Base-by-base conservation (phyloP, 1,140 invertebrate genomes). In the Elysia chlorotica region DNA sequence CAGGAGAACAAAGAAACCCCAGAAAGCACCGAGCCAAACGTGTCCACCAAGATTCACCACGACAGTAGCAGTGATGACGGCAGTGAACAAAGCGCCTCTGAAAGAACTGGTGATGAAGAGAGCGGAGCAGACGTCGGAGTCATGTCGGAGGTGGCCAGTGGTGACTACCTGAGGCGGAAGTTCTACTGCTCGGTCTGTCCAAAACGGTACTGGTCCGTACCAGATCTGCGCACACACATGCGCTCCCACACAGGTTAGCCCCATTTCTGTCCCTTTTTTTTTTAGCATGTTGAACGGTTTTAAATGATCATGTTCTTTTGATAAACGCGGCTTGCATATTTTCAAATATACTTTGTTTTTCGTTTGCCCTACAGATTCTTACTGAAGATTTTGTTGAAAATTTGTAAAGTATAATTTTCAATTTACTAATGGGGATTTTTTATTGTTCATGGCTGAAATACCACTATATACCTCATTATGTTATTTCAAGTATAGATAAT, bases 161-260 rank as follows among this genome's bases (percentile, higher is more conserved):
- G 93, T 0, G 95, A 96, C 83, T 95, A 96, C 81, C 92, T 93
- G 69, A 94, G 95, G 83, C 90, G 94, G 82, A 96, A 94, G 91
- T 93, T 97, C 1, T 83, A 82, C 71, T 86, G 85, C 62, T 82
- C 85, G 2, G 95, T 97, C 80, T 98, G 96, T 84, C 90, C 96
- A 80, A 92, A 95, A 73, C 92, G 95, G 53, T 96, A 96, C 86
- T 96, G 95, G 94, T 97, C 95, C 0, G 93, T 95, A 0, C 95
- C 97, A 83, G 96, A 98, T 87, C 88, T 98, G 0, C 90, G 95
- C 0, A 91, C 95, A 10, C 96, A 98, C 86, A 96, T 97, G 94
- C 88, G 95, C 30, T 85, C 82, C 21, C 87, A 86, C 70, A 86
- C 83, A 69, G 84, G 85, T 86, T 73, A 79, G 68, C n/a, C n/a